Conservation (phyloP, 2,113 vertebrate species). For the Microtus montanus region DNA sequence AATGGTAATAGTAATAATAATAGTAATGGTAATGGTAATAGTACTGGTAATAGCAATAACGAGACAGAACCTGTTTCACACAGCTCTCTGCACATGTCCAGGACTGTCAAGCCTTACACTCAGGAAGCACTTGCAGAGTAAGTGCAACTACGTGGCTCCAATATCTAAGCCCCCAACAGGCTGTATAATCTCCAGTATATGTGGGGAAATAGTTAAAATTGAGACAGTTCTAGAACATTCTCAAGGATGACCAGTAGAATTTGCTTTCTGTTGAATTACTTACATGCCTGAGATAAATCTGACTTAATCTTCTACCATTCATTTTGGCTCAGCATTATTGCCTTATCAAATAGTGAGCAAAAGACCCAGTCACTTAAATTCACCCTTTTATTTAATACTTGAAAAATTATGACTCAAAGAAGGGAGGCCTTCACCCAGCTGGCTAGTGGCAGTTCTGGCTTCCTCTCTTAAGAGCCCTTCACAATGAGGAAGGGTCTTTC, state of each 20-base stretch:
- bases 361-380: not conserved
- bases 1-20: no score
- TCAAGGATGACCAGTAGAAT: not conserved
- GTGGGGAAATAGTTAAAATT: slow-evolving; percentile 1
- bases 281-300: slow-evolving; percentile 34
- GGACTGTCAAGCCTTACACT: not conserved
- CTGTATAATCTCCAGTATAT: not conserved
- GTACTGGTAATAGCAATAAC: no score
- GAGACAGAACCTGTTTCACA: not conserved
- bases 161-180: not conserved
- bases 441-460: not conserved
- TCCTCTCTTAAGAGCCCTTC: not conserved
- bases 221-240: slow-evolving; percentile 37
- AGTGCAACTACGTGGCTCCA: not conserved
- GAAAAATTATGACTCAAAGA: slow-evolving; percentile 14
- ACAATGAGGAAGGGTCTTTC: not conserved
- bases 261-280: not conserved
- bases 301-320: not conserved
- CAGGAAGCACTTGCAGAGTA: not conserved
- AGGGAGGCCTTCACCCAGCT: not conserved
- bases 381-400: not conserved
- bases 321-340: not conserved
- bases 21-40: no score
- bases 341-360: slow-evolving; percentile 23
- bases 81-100: not conserved